These are phyloP conservation scores for Leptopilina drosophilae DNA, from an alignment of 2,888 invertebrate species.

Conservation along the genomic window DNA sequence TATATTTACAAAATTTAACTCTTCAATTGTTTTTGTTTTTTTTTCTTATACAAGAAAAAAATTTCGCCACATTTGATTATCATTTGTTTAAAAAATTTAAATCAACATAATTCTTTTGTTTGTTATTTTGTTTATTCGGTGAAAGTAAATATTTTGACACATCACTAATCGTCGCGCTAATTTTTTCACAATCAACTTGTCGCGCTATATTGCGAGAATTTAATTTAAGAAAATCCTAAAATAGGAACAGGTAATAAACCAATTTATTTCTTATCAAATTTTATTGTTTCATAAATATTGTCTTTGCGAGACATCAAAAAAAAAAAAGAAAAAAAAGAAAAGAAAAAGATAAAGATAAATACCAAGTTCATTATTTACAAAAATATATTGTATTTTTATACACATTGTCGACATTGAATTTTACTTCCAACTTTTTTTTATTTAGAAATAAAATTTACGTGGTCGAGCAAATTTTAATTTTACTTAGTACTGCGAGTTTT, in stretches of 20 bases:
- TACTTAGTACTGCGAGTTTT: too few species aligned
- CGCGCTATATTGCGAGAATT: neutral
- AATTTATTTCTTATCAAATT: neutral
- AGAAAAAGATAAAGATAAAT: too few species aligned
- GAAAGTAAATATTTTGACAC: conserved; percentile 10
- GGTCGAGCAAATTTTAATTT: too few species aligned
- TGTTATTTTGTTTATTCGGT: neutral
- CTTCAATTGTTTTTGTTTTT: neutral
- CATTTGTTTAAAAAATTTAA: neutral
- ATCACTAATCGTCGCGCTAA: neutral
- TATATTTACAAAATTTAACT: neutral
- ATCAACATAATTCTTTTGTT: neutral
- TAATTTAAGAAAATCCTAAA: neutral
- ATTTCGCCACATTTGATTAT: neutral
- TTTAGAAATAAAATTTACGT: too few species aligned
- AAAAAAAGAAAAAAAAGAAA: too few species aligned
- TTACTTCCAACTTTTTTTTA: too few species aligned
- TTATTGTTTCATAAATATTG: neutral
- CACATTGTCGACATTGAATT: too few species aligned
- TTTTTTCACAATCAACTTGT: conserved; percentile 1
- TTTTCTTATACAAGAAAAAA: neutral
- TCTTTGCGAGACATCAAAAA: too few species aligned
- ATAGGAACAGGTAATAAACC: neutral
- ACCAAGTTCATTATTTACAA: too few species aligned
- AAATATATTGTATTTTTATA: too few species aligned